phyloP scores from a whole-genome alignment of 92 coral and sea anemone genomes.

The Siderastrea siderea region DNA sequence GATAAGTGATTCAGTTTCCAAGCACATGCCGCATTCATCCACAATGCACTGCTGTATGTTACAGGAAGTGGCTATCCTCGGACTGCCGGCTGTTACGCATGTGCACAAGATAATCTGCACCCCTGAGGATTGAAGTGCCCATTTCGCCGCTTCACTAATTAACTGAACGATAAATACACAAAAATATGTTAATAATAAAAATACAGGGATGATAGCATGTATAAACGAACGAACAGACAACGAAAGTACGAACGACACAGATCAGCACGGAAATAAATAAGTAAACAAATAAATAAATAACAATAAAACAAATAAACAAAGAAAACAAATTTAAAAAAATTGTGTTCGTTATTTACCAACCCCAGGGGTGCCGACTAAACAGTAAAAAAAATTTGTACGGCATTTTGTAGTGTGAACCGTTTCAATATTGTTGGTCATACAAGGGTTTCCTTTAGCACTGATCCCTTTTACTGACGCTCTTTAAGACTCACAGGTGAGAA shows the following conservation, averaged over 20 bases:
- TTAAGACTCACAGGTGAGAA: background rate
- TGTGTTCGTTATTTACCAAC: no score
- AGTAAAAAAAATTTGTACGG: no score
- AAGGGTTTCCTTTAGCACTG: no score
- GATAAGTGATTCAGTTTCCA: conserved; percentile 90
- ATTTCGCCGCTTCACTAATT: conserved; percentile 64
- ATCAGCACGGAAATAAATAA: no score
- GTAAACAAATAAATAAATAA: no score
- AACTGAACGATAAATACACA: background rate
- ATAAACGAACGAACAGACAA: background rate
- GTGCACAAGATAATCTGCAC: conserved; percentile 81
- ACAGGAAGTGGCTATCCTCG: conserved; percentile 40
- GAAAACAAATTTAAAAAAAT: no score
- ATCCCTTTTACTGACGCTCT: background rate
- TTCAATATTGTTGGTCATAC: no score
- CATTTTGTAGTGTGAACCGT: no score
- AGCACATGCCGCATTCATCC: conserved; percentile 96
- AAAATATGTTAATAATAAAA: background rate
- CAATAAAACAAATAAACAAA: no score
- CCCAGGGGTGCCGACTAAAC: no score
- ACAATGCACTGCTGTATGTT: conserved; percentile 82
- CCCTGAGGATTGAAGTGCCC: conserved; percentile 77
- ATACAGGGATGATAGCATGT: background rate
- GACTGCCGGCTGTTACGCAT: conserved; percentile 77
- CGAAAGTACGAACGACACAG: no score